These are phyloP conservation scores for Prionace glauca DNA, from an alignment of 2,797 vertebrate species.

Conservation along the genomic window DNA sequence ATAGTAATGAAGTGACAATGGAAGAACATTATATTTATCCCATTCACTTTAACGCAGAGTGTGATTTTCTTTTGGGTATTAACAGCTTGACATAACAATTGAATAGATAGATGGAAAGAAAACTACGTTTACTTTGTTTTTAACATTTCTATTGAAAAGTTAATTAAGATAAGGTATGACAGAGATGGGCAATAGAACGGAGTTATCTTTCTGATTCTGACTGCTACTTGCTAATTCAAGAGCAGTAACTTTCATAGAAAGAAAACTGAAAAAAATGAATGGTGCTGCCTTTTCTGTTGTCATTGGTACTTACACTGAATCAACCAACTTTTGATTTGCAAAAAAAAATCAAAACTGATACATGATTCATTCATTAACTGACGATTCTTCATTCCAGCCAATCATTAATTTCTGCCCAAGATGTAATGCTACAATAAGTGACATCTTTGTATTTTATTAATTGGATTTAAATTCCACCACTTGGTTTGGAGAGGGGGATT, in stretches of 20 bases:
- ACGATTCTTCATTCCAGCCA: background rate
- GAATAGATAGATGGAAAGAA: background rate
- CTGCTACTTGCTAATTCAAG: background rate
- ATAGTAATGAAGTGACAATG: background rate
- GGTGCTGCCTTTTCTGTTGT: background rate
- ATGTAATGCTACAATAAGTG: background rate
- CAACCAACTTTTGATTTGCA: background rate
- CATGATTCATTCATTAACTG: background rate
- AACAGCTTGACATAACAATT: background rate
- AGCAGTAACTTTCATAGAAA: background rate
- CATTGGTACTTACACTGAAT: background rate
- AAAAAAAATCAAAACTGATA: background rate
- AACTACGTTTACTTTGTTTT: background rate
- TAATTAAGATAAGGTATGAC: background rate
- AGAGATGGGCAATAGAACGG: background rate
- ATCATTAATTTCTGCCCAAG: background rate
- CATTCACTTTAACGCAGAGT: background rate
- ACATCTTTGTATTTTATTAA: background rate
- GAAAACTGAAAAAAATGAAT: background rate
- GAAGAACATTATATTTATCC: background rate
- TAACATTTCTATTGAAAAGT: background rate
- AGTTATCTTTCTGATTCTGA: background rate
- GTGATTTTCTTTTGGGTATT: background rate
- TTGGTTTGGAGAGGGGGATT: no score
- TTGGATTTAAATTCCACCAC: no score